Base-by-base conservation (phyloP, 2,797 vertebrate genomes). In the Lateolabrax maculatus region DNA sequence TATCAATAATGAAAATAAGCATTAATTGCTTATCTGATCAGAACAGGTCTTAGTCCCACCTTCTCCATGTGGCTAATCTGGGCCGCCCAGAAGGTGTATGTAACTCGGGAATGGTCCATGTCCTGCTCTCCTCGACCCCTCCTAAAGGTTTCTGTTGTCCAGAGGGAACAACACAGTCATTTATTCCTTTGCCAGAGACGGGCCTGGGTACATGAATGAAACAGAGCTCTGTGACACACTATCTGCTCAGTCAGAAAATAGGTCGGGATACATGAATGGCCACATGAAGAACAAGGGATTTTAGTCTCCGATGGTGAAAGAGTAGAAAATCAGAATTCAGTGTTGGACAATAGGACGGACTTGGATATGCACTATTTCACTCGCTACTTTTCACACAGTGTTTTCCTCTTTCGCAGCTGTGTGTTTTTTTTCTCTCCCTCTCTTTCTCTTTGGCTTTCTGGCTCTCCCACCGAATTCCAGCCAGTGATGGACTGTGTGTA, bases 161-260 rank as follows among this genome's bases (percentile, higher is more conserved):
- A 58, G 79, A 44, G 88, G 90, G 88, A 94, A 94, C 95, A 95
- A 95, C 93, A 91, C 91, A 19, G 37, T 87, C 90, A 93, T 94
- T 94, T 95, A 93, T 95, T 82, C 87, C 89, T 80, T 55, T 83
- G 91, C 90, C 89, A 90, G 91, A 80, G 66, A 89, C 79, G 31
- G 86, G 83, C 76, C 78, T 69, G 80, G 62, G 70, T 87, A 86
- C 89, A 83, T 89, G 89, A 91, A 90, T 90, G 90, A 86, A 86
- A 39, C 85, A 85, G 87, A 86, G 87, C 84, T 79, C 82, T 80
- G 87, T 89, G 92, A 92, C 91, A 93, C 90, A 87, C 84, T 88
- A 92, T 93, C 92, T 86, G 75, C 84, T 86, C 85, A 55, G 84
- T 79, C 86, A 89, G 83, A 90, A 91, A 91, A 92, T 87, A 86